These are phyloP conservation scores for Automeris io DNA, from an alignment of 2,888 invertebrate species.

Conservation along the genomic window DNA sequence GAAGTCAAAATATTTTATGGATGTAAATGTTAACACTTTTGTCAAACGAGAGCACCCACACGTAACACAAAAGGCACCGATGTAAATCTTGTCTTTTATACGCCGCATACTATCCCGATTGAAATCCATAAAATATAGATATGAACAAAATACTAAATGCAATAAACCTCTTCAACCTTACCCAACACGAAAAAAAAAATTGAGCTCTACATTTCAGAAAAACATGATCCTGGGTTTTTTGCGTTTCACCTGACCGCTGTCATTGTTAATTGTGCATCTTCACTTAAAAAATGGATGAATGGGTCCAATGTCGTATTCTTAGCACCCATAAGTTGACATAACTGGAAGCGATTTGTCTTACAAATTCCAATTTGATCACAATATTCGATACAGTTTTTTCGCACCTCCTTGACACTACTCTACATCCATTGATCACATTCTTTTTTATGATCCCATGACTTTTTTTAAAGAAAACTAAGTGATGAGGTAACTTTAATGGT, in stretches of 20 bases:
- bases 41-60: conserved; percentile 65
- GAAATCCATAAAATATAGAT: conserved; percentile 64
- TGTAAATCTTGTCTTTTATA: conserved; percentile 60
- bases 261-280: conserved; percentile 60
- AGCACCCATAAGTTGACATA: conserved; percentile 65
- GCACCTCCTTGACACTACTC: conserved; percentile 51
- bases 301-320: conserved; percentile 42
- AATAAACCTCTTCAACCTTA: conserved; percentile 45
- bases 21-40: conserved; percentile 70
- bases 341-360: conserved; percentile 67
- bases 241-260: conserved; percentile 65
- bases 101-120: conserved; percentile 45
- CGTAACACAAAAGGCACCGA: conserved; percentile 57
- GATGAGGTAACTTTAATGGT: conserved; percentile 42
- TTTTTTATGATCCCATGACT: conserved; percentile 9
- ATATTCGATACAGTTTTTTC: conserved; percentile 56
- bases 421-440: conserved; percentile 19
- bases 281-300: conserved; percentile 66
- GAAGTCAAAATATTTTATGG: conserved; percentile 75
- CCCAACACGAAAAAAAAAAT: conserved; percentile 28
- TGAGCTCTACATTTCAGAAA: conserved; percentile 40
- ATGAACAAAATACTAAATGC: conserved; percentile 60
- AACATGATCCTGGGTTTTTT: conserved; percentile 49
- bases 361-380: conserved; percentile 59
- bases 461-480: conserved; percentile 19